These are phyloP conservation scores for Lochmaea crataegi DNA, from an alignment of 2,888 invertebrate species.

Conservation along the genomic window DNA sequence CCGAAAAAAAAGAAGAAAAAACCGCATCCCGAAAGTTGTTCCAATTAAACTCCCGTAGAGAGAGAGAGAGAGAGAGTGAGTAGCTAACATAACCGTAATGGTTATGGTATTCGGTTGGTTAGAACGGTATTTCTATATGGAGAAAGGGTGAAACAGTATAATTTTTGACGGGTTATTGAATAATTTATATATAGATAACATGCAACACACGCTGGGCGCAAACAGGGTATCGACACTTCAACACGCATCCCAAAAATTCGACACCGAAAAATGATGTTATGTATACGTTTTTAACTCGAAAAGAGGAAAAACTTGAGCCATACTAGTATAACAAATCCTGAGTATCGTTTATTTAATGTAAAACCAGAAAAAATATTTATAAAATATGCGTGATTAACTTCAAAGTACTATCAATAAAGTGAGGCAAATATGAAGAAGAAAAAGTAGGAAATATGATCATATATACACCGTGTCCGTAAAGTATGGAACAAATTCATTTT, in stretches of 20 bases:
- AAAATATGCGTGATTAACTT: no score
- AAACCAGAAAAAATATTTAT: no score
- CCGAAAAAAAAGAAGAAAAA: slow-evolving; percentile 19
- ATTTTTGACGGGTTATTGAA: slow-evolving; percentile 30
- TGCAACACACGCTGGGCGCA: slow-evolving; percentile 11
- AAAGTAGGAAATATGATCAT: no score
- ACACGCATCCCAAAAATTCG: neutral
- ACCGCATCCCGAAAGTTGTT: slow-evolving; percentile 19
- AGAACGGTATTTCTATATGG: slow-evolving; percentile 1
- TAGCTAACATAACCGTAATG: slow-evolving; percentile 29
- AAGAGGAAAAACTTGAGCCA: no score
- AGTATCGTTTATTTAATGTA: no score
- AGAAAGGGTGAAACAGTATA: slow-evolving; percentile 27
- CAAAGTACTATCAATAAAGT: no score
- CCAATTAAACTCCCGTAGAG: slow-evolving; percentile 32
- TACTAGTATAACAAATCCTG: no score
- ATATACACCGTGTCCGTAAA: no score
- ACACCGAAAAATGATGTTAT: no score
- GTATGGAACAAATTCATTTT: no score
- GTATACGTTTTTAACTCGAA: no score
- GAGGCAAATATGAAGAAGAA: no score
- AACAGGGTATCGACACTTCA: neutral
- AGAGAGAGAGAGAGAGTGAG: slow-evolving; percentile 15
- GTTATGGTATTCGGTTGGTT: slow-evolving; percentile 16
- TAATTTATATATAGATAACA: slow-evolving; percentile 16